These are phyloP conservation scores for Drosophila pseudotakahashii DNA, from an alignment of 2,888 invertebrate species.

Conservation along the genomic window DNA sequence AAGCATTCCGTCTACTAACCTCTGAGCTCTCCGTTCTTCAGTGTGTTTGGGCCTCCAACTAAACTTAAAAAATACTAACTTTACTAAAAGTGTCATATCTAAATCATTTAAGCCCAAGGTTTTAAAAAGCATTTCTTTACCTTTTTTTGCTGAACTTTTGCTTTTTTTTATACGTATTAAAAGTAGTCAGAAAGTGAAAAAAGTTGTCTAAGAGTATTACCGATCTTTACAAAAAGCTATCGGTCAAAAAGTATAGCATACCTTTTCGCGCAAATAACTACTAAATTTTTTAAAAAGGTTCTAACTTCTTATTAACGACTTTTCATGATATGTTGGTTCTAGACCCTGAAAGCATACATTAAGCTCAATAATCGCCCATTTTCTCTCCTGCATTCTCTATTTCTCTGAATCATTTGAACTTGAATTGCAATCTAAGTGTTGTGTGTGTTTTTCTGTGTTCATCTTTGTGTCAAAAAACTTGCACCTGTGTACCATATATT, in stretches of 20 bases:
- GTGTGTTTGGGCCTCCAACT: conserved; percentile 3
- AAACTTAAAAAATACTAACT: neutral
- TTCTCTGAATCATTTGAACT: conserved; percentile 37
- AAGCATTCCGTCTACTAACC: conserved; percentile 36
- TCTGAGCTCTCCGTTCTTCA: conserved; percentile 1
- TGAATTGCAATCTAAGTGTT: conserved; percentile 36
- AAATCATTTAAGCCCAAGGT: neutral
- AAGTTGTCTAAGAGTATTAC: neutral
- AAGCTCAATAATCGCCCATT: conserved; percentile 26
- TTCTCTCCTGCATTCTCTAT: conserved; percentile 24
- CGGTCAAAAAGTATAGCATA: conserved; percentile 1
- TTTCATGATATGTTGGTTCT: neutral
- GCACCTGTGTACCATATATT: conserved; percentile 40
- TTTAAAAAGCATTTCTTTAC: neutral
- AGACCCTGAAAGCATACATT: conserved; percentile 17
- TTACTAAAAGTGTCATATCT: neutral
- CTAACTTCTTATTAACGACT: neutral
- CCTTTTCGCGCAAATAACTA: neutral
- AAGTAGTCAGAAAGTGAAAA: neutral
- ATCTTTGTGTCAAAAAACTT: conserved; percentile 29
- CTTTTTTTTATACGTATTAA: neutral
- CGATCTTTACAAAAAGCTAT: neutral
- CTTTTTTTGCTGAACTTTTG: neutral
- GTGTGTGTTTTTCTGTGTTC: conserved; percentile 45
- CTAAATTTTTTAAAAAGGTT: neutral